A percentile compares a stretch with the other conserved stretches of the same genome.
Conservation (phyloP, 2,113 vertebrate species). For the Silurus meridionalis region DNA sequence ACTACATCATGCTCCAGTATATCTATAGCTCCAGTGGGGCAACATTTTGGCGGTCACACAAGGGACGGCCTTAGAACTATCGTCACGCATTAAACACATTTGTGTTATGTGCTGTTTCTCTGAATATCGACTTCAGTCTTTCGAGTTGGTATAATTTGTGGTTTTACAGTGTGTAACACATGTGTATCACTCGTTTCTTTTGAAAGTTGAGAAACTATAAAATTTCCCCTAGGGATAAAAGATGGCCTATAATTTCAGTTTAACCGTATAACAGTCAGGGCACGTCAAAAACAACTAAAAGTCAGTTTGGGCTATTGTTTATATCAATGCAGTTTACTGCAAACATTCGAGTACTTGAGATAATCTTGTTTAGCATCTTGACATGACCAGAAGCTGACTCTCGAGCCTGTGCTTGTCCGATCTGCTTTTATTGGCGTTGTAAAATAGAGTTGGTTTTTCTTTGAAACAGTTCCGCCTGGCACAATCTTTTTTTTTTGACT, state of each 20-base stretch:
- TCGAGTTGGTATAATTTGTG: conserved; percentile 5
- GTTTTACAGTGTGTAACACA: conserved; percentile 28
- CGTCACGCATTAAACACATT: background rate
- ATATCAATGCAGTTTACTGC: conserved; percentile 1
- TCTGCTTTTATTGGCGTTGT: conserved; percentile 43
- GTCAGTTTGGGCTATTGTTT: background rate
- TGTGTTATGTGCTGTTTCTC: background rate
- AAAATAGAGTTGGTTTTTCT: conserved; percentile 54
- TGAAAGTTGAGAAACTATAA: conserved; percentile 30
- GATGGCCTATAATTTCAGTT: conserved; percentile 14
- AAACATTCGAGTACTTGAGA: conserved; percentile 10
- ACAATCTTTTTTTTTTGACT: conserved; percentile 51
- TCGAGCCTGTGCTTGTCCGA: conserved; percentile 27
- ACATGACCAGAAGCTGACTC: conserved; percentile 51
- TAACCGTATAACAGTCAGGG: background rate
- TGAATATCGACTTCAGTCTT: background rate
- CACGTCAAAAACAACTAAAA: background rate
- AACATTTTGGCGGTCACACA: background rate
- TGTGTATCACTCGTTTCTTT: conserved; percentile 25
- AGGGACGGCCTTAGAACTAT: background rate
- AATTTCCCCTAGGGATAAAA: background rate
- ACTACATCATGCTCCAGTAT: background rate
- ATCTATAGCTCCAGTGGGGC: background rate
- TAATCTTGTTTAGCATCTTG: conserved; percentile 17
- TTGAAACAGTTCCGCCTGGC: conserved; percentile 69